A percentile compares a stretch with the other conserved stretches of the same genome.
These are phyloP conservation scores for Apis mellifera DNA, from an alignment of 1,140 invertebrate species.

Conservation along the genomic window DNA sequence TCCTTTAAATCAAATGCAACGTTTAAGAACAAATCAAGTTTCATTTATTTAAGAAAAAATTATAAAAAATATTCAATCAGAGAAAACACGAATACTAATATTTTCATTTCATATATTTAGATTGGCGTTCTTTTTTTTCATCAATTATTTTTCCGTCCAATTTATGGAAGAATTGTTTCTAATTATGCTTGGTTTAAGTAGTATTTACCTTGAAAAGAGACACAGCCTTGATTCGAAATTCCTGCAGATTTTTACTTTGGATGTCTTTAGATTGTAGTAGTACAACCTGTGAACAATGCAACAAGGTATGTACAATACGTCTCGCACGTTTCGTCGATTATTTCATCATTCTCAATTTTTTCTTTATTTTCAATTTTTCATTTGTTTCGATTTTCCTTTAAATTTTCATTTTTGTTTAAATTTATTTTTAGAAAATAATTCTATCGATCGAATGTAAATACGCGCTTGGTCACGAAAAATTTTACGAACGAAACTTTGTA, in stretches of 20 bases:
- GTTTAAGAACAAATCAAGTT: not conserved
- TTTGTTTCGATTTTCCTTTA: not conserved
- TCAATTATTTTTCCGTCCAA: not conserved
- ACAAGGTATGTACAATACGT: slow-evolving; percentile 69
- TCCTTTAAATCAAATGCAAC: not conserved
- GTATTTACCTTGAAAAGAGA: slow-evolving; percentile 67
- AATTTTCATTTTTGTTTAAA: not conserved
- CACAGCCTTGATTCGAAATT: slow-evolving; percentile 66
- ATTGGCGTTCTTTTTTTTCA: slow-evolving; percentile 23
- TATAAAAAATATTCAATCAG: not conserved
- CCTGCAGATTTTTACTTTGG: slow-evolving; percentile 68
- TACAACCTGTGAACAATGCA: slow-evolving; percentile 70
- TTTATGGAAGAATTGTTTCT: slow-evolving; percentile 36
- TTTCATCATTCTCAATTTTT: slow-evolving; percentile 1
- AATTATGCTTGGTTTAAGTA: slow-evolving; percentile 60
- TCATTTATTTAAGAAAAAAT: not conserved
- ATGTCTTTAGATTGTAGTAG: slow-evolving; percentile 69
- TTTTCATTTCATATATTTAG: not conserved
- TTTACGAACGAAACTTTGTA: slow-evolving; percentile 10
- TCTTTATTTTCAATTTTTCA: not conserved
- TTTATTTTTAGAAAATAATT: not conserved
- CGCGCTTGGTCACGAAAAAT: not conserved
- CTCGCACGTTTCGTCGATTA: slow-evolving; percentile 49
- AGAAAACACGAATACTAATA: not conserved
- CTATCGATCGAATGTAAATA: not conserved